These are phyloP conservation scores for Scleropages formosus DNA, from an alignment of 2,797 vertebrate genomes.

Conservation along the genomic window DNA sequence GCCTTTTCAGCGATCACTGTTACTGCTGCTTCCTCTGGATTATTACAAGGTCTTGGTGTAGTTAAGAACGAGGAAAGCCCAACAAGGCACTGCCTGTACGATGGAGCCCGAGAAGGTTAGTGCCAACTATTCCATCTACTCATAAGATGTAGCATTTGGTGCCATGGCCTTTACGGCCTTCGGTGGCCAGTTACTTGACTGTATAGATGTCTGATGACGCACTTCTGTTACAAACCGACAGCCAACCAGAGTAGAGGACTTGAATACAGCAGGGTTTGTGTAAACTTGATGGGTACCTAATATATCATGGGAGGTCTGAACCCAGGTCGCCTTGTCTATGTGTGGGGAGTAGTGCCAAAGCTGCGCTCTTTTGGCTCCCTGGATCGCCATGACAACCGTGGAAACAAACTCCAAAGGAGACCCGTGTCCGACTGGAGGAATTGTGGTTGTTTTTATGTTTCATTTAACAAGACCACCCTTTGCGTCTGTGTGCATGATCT, in stretches of 20 bases:
- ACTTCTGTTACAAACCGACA: not conserved
- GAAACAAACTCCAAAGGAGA: slow-evolving; percentile 19
- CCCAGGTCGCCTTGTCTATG: not conserved
- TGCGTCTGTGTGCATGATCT: not conserved
- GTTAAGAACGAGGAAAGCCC: too few relatives aligned
- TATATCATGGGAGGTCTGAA: not conserved
- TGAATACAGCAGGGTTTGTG: not conserved
- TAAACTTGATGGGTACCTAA: not conserved
- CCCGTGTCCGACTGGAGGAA: not conserved
- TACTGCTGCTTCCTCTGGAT: too few relatives aligned
- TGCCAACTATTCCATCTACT: too few relatives aligned
- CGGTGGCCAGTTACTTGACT: not conserved
- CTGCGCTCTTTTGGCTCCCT: not conserved
- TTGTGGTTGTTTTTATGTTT: slow-evolving; percentile 14
- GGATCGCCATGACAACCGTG: slow-evolving; percentile 20
- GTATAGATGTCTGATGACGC: not conserved
- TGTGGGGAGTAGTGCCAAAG: not conserved
- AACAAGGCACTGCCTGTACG: too few relatives aligned
- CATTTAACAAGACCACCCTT: slow-evolving; percentile 19
- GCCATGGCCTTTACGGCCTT: too few relatives aligned
- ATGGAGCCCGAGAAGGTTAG: too few relatives aligned
- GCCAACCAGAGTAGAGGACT: not conserved
- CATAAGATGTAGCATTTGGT: too few relatives aligned
- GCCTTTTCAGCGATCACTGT: too few relatives aligned
- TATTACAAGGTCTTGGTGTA: too few relatives aligned